Evolutionary conservation across 2,113 vertebrate genomes (phyloP), one percentile per base, ranked within the genome.

Genomic region (Zootoca vivipara): DNA sequence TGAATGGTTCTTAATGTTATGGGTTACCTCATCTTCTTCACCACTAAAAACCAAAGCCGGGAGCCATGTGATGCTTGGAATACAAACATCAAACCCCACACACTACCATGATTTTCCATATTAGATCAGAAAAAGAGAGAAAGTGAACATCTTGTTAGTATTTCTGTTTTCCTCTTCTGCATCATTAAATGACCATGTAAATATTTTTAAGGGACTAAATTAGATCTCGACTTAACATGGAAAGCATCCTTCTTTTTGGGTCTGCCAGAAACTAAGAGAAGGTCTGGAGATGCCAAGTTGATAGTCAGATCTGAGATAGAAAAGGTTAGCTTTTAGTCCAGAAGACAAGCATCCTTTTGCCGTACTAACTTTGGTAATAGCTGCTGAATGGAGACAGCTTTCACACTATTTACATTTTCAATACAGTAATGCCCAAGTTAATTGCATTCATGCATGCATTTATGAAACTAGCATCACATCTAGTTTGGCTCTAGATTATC

Each of bases 51-150:
- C 2, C 67, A 84, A 81, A 85, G 82, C 52, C 87, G 35, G 92
- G 91, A 86, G 82, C 81, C 78, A 79, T 78, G 85, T 62, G 75
- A 84, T 85, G 9, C 69, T 67, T 46, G 69, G 88, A 85, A 87
- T 91, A 42, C 28, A 65, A 77, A 78, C 69, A 52, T 0, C 6
- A 65, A 75, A 46, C n/a, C 33, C 5, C 0, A 0, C 62, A 78
- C 80, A 83, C 89, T 64, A 28, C 82, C 40, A 74, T 89, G 79
- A 78, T 90, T 92, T 92, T 87, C 91, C 87, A 90, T 79, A 84
- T 85, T 83, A 88, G 65, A 85, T 93, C 90, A 93, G 78, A 93
- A 92, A 89, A 78, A 82, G 56, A 56, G 91, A 95, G 94, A 91
- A 94, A 94, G 84, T 89, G 85, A 56, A 92, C 90, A 90, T 94